Evolutionary conservation across 2,113 vertebrate species (phyloP), one percentile per base, ranked within the genome.

Genomic region (Thamnaconus septentrionalis): DNA sequence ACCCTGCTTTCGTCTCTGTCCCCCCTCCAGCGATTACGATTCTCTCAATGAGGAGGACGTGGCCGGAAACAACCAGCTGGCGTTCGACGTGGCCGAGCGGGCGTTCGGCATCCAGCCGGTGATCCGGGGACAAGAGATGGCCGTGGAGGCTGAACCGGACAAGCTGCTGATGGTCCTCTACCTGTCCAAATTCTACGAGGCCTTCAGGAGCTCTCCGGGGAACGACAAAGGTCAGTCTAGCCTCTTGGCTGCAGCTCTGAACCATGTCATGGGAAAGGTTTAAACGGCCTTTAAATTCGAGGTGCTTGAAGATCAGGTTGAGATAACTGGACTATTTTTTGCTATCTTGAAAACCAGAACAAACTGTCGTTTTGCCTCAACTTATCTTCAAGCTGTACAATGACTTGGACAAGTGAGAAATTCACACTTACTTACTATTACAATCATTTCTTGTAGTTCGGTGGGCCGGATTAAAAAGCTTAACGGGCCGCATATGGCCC

Each of bases 161-260:
- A 96, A 97, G 79, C 94, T 98, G 69, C 93, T 93, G 76, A 96
- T 97, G 94, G 95, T 96, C 67, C 93, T 98, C 70, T 99, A 99
- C 87, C 95, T 99, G 55, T 98, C 97, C 60, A 96, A 91, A 47
- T 97, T 98, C 88, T 94, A 96, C 0, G 96, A 98, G 79, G 91
- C 94, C 75, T 98, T 99, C 92, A 85, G 91, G 73, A 92, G 92
- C 58, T 78, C 90, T 0, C 87, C 93, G 0, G 81, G 91, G 51
- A 89, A 57, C 56, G 77, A 90, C 2, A 82, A 91, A 45, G 94
- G 96, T 97, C 84, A 82, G 92, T 41, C 10, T 3, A 10, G n/a
- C 44, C 31, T 44, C 39, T 53, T 47, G 18, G 18, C 18, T 1
- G 11, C 8, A n/a, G 8, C 3, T 50, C 50, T 11, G 12, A 12